Conservation (phyloP, 1,140 invertebrate genomes). For the Bombus pascuorum region DNA sequence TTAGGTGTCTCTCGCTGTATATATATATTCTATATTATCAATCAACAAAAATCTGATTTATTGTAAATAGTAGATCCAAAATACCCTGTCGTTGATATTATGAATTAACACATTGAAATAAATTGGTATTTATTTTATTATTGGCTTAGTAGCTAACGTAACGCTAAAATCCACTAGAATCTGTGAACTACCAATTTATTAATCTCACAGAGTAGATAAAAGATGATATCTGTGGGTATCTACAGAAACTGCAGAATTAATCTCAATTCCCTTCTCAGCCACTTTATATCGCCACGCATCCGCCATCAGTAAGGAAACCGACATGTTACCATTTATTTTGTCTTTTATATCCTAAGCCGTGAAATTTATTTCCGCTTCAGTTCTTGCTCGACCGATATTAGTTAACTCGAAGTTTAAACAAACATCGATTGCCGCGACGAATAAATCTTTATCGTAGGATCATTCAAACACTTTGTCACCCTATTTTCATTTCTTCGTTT, state of each 20-base stretch:
- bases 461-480: background rate
- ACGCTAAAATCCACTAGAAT: no score
- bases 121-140: no score
- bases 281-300: background rate
- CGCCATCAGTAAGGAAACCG: background rate
- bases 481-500: background rate
- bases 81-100: no score
- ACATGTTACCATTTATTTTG: background rate
- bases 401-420: background rate
- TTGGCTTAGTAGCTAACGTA: no score
- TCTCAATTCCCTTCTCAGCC: background rate
- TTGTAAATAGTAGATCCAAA: no score
- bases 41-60: no score
- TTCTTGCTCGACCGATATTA: background rate
- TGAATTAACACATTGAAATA: no score
- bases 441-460: background rate
- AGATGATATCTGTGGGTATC: no score
- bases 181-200: background rate
- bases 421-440: background rate
- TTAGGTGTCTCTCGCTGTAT: no score
- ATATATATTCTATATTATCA: no score
- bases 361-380: background rate
- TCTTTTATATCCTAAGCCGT: background rate
- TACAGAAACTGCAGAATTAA: background rate
- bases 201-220: background rate